These are phyloP conservation scores for Acipenser oxyrinchus DNA, from an alignment of 2,797 vertebrate species.

Conservation along the genomic window DNA sequence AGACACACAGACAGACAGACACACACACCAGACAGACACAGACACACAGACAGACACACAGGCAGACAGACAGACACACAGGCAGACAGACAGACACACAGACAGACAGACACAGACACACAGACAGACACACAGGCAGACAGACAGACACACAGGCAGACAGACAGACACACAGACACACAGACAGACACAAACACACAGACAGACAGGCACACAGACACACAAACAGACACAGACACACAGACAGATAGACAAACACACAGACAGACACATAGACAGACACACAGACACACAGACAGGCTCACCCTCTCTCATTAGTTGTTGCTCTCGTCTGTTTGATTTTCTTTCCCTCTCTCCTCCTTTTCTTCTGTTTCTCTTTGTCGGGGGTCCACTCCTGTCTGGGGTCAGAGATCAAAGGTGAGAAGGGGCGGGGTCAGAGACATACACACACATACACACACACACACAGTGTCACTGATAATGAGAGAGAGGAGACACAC, in stretches of 20 bases:
- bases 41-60: neutral
- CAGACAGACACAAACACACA: neutral
- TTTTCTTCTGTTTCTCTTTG: too few species aligned
- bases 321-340: neutral
- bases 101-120: too few species aligned
- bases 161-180: neutral
- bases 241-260: neutral
- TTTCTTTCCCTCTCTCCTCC: too few species aligned
- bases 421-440: neutral
- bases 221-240: neutral
- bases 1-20: neutral
- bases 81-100: neutral
- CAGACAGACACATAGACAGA: neutral
- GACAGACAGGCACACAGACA: neutral
- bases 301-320: conserved; percentile 1
- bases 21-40: neutral
- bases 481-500: too few species aligned
- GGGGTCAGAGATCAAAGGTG: neutral
- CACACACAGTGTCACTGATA: too few species aligned
- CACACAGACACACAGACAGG: conserved; percentile 9
- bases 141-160: too few species aligned
- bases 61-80: conserved; percentile 6
- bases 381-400: too few species aligned
- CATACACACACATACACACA: too few species aligned
- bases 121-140: too few species aligned